Percentiles rank a stretch among this genome's conserved stretches.
These are phyloP conservation scores for Turritopsis rubra DNA, from an alignment of 30 jellyfish, hydroid and myxozoan species.

Conservation along the genomic window DNA sequence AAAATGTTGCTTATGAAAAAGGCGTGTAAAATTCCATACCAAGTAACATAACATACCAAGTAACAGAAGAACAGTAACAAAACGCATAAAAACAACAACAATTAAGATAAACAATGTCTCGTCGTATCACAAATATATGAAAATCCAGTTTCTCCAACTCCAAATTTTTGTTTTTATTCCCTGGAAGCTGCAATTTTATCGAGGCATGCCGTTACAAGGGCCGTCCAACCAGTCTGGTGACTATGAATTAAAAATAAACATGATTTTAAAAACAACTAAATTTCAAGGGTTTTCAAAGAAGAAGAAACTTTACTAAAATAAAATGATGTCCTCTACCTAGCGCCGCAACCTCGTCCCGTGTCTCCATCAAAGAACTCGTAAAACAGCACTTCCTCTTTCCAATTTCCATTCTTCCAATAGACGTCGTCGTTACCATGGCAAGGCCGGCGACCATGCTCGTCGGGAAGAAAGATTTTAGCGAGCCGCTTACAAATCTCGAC, in stretches of 20 bases:
- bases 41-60: too few relatives aligned
- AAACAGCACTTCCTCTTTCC: constrained; percentile 75
- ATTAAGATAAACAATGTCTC: too few relatives aligned
- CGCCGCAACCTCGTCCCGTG: constrained; percentile 96
- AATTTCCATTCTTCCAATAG: constrained; percentile 50
- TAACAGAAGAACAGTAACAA: too few relatives aligned
- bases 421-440: constrained; percentile 88
- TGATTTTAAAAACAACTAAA: neutral
- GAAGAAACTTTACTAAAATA: neutral
- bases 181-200: constrained; percentile 52
- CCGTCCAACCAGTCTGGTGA: constrained; percentile 97
- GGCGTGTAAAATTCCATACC: too few relatives aligned
- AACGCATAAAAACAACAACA: too few relatives aligned
- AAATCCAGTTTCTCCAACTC: too few relatives aligned
- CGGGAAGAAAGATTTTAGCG: constrained; percentile 53
- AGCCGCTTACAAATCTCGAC: constrained; percentile 67
- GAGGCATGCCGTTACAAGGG: constrained; percentile 66
- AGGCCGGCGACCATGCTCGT: constrained; percentile 66
- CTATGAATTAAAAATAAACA: constrained; percentile 30
- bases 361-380: constrained; percentile 83
- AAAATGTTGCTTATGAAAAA: too few relatives aligned
- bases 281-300: neutral
- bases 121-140: too few relatives aligned
- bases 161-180: too few relatives aligned
- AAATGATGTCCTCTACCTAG: constrained; percentile 43